These are phyloP conservation scores for Trachelipus rathkii DNA, from an alignment of 1,140 invertebrate species.

Conservation along the genomic window DNA sequence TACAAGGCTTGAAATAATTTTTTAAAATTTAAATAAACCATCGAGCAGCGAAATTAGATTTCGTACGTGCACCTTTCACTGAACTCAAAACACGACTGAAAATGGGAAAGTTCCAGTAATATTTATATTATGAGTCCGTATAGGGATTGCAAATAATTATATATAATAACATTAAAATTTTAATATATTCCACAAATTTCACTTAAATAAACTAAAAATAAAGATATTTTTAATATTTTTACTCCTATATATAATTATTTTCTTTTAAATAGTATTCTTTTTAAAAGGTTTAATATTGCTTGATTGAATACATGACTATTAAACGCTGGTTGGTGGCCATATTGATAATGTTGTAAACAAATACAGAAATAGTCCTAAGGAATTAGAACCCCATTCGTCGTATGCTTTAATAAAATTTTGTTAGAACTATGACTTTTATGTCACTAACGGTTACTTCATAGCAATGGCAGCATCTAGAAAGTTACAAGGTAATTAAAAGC, in stretches of 20 bases:
- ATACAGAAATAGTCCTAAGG: not conserved
- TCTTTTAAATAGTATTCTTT: not conserved
- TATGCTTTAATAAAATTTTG: constrained; percentile 3
- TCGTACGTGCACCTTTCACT: too few relatives aligned
- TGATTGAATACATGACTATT: not conserved
- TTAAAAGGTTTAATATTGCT: not conserved
- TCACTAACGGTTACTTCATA: not conserved
- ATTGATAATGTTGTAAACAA: constrained; percentile 13
- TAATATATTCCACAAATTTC: too few relatives aligned
- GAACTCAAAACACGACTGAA: not conserved
- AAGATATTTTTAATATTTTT: too few relatives aligned
- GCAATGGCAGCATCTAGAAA: constrained; percentile 11
- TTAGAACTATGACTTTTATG: not conserved
- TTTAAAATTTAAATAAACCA: too few relatives aligned
- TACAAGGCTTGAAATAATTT: too few relatives aligned
- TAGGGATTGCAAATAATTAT: too few relatives aligned
- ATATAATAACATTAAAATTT: too few relatives aligned
- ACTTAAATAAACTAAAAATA: too few relatives aligned
- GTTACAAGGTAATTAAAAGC: not conserved
- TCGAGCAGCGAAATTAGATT: too few relatives aligned
- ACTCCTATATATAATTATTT: not conserved
- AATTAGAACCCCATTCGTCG: not conserved
- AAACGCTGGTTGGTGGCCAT: constrained; percentile 2
- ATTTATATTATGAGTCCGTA: not conserved
- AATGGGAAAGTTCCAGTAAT: not conserved